Conservation (phyloP, 1,140 invertebrate genomes). For the Vollenhovia emeryi region DNA sequence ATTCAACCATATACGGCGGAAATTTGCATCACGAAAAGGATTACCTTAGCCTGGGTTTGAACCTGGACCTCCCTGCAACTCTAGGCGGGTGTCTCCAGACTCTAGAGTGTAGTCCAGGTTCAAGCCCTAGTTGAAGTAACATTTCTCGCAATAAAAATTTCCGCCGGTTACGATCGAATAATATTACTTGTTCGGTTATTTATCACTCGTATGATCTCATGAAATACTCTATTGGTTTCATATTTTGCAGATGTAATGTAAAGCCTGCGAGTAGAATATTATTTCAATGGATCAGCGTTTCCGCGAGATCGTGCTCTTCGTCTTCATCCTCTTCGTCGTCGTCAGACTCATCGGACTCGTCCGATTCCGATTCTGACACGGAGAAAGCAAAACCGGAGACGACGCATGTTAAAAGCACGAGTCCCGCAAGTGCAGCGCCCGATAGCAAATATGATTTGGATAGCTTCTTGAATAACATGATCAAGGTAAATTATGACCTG, state of each 20-base stretch:
- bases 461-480: slow-evolving; percentile 29
- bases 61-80: too few species aligned
- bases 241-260: slow-evolving; percentile 34
- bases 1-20: too few species aligned
- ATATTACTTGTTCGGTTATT: too few species aligned
- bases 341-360: slow-evolving; percentile 69
- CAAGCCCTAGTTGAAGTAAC: too few species aligned
- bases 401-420: not conserved
- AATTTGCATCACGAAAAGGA: too few species aligned
- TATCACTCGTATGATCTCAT: too few species aligned
- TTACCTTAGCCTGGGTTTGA: too few species aligned
- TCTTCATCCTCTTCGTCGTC: slow-evolving; percentile 63
- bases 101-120: too few species aligned
- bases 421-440: slow-evolving; percentile 55
- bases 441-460: slow-evolving; percentile 43
- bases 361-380: slow-evolving; percentile 75
- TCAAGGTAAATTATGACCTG: slow-evolving; percentile 27
- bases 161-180: too few species aligned
- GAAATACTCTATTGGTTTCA: not conserved
- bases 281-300: slow-evolving; percentile 61
- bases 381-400: slow-evolving; percentile 50
- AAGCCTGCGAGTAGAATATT: slow-evolving; percentile 20
- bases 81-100: too few species aligned
- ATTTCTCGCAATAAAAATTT: too few species aligned
- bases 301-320: slow-evolving; percentile 55